Base-by-base conservation (phyloP, 2,888 invertebrate species). In the Eupithecia dodoneata region DNA sequence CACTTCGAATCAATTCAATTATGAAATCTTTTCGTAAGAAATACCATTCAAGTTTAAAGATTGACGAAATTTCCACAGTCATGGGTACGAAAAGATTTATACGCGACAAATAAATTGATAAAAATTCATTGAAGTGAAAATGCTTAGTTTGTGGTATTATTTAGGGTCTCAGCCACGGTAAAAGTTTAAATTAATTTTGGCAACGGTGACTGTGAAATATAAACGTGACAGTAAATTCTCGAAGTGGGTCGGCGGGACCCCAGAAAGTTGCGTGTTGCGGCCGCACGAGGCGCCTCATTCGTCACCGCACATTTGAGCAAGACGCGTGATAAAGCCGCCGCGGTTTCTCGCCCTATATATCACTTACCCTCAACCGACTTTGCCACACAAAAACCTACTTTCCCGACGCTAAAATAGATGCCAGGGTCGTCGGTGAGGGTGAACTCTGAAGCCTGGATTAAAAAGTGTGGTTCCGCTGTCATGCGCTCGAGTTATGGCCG, bases 311-410 rank as follows among this genome's bases (percentile, higher is more conserved):
- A 79, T 80, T 82, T 82, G 82, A 82, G 80, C 81, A 75, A 77
- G 83, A 82, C 82, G 80, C 82, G 82, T 82, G 83, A 83, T 83
- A 85, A 84, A 83, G 81, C 83, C 84, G 81, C 75, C 74, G 82
- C 80, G 82, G 82, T 80, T 82, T 81, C 81, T 79, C 81, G 80
- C 75, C 80, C 80, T 78, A 83, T 84, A 83, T 81, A 82, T 84
- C 82, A 84, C 81, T 81, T 82, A 80, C 79, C 79, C 76, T 76
- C 76, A 67, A 73, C 70, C 52, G 65, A 52, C 41, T 67, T 73
- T 73, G 30, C 49, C 55, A 71, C 15, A 66, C 52, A 67, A 77
- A 5, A 67, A 13, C n/a, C 67, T 65, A 73, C 75, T 69, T 45
- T 82, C 73, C 47, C 1, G 0, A 15, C 10, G 18, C 2, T 4